These are phyloP conservation scores for Carduelis carduelis DNA, from an alignment of 2,797 vertebrate species.

Conservation along the genomic window DNA sequence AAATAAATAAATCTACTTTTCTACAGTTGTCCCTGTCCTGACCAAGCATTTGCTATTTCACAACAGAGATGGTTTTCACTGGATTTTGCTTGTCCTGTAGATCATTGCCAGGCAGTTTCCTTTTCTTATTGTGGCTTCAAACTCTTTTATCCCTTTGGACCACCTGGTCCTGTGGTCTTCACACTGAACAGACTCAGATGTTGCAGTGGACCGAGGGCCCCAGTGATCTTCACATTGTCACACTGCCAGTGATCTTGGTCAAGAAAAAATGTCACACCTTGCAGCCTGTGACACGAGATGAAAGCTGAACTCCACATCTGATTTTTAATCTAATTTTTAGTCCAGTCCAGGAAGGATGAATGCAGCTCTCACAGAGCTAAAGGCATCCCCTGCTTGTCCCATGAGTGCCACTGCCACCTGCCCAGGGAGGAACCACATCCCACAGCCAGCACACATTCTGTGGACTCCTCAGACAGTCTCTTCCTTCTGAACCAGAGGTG, in stretches of 20 bases:
- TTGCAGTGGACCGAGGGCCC: neutral
- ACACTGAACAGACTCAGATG: neutral
- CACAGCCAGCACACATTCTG: rapidly evolving
- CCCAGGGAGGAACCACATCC: neutral
- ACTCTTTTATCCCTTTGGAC: neutral
- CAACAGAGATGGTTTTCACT: neutral
- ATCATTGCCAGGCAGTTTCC: neutral
- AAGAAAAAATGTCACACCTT: neutral
- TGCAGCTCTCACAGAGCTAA: neutral
- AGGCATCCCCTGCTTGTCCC: neutral
- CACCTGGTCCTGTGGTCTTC: neutral
- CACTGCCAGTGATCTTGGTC: neutral
- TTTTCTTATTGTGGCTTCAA: neutral
- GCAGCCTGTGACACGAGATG: neutral
- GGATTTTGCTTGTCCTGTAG: neutral
- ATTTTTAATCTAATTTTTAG: neutral
- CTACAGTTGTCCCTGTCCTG: neutral
- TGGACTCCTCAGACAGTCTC: neutral
- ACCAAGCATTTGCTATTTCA: neutral
- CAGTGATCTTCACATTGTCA: neutral
- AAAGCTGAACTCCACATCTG: neutral
- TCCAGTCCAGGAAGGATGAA: neutral
- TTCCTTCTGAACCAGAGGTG: neutral
- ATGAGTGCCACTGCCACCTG: neutral
- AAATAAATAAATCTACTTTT: neutral